Conservation (phyloP, 2,888 invertebrate genomes). For the Protodeltote pygarga region DNA sequence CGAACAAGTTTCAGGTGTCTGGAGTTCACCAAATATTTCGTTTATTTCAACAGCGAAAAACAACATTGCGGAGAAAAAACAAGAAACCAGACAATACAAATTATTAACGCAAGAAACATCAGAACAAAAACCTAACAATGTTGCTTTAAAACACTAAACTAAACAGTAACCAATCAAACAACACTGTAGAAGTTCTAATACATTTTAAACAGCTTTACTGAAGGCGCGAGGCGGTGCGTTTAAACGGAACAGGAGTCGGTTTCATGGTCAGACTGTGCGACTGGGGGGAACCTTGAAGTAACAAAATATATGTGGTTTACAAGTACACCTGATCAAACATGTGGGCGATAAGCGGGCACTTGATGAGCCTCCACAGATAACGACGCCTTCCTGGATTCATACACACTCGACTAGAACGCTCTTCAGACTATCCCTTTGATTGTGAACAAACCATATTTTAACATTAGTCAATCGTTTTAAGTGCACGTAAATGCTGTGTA, state of each 20-base stretch:
- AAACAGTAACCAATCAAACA: slow-evolving; percentile 16
- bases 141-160: slow-evolving; percentile 12
- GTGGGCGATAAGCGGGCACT: slow-evolving; percentile 82
- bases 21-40: slow-evolving; percentile 2
- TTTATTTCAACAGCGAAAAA: background rate
- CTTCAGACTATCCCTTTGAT: slow-evolving; percentile 48
- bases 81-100: slow-evolving; percentile 11
- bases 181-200: slow-evolving; percentile 33
- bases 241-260: slow-evolving; percentile 59
- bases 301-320: slow-evolving; percentile 66
- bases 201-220: slow-evolving; percentile 41
- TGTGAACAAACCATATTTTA: slow-evolving; percentile 38
- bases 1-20: slow-evolving; percentile 8
- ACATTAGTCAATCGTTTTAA: slow-evolving; percentile 11
- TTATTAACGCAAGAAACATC: slow-evolving; percentile 1
- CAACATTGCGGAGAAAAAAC: background rate
- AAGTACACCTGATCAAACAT: slow-evolving; percentile 84
- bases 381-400: slow-evolving; percentile 69
- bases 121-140: slow-evolving; percentile 13
- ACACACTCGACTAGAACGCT: slow-evolving; percentile 62
- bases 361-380: slow-evolving; percentile 81
- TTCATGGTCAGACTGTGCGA: slow-evolving; percentile 73
- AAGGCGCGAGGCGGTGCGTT: slow-evolving; percentile 53
- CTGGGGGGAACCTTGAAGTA: slow-evolving; percentile 70
- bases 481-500: too few species aligned